A percentile compares a stretch with the other conserved stretches of the same genome.
Conservation (phyloP, 2,797 vertebrate species). For the Hippoglossus hippoglossus region DNA sequence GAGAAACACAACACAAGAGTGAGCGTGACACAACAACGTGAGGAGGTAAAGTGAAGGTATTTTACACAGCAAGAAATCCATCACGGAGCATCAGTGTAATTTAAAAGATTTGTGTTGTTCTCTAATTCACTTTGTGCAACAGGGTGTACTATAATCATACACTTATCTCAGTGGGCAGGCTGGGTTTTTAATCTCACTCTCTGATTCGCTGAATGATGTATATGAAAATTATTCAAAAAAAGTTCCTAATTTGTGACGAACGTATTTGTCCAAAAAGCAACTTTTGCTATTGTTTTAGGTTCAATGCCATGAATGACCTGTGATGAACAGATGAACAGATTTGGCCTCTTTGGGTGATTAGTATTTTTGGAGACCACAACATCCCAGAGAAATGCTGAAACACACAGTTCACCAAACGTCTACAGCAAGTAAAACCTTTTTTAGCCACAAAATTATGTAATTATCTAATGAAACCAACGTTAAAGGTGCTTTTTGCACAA, state of each 20-base stretch:
- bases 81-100: conserved; percentile 51
- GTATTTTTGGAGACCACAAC: too few relatives aligned
- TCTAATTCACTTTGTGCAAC: conserved; percentile 39
- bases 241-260: background rate
- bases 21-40: conserved; percentile 1
- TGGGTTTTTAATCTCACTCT: conserved; percentile 6
- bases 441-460: background rate
- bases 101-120: conserved; percentile 27
- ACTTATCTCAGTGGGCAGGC: conserved; percentile 42
- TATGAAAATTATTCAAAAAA: conserved; percentile 4
- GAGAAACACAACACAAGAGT: background rate
- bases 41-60: conserved; percentile 27
- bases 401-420: too few relatives aligned
- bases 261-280: too few relatives aligned
- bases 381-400: too few relatives aligned
- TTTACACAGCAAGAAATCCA: conserved; percentile 43
- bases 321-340: too few relatives aligned
- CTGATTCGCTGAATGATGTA: conserved; percentile 15
- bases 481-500: background rate
- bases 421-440: background rate
- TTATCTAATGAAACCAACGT: background rate
- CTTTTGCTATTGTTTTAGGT: too few relatives aligned
- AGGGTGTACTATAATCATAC: conserved; percentile 23
- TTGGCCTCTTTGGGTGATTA: too few relatives aligned
- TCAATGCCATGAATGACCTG: too few relatives aligned